Base-by-base conservation (phyloP, 1,140 invertebrate genomes). In the Cherax destructor region DNA sequence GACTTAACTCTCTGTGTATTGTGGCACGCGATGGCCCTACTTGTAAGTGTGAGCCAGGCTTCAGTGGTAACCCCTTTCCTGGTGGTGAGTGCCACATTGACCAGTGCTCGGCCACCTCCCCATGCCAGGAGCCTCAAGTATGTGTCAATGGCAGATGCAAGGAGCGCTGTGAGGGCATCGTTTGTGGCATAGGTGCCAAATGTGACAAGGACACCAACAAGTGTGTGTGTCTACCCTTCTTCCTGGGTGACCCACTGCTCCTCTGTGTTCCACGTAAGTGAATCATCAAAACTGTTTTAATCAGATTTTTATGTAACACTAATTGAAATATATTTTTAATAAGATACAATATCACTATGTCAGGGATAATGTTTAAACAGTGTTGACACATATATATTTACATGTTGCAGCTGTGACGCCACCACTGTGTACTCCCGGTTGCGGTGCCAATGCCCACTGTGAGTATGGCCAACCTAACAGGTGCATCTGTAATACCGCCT, bases 201-300 rank as follows among this genome's bases (percentile, higher is more conserved):
- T 99, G 98, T 94, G 97, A 98, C 94, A 95, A 96, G 91, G 95
- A 95, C 78, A 97, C 96, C 18, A 97, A 97, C 91, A 97, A 97
- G 94, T 99, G 98, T 94, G 95, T 97, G 49, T 99, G 98, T 94
- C 96, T 98, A 94, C 96, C 97, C 2, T 97, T 97, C 93, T 98
- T 98, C 94, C 96, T 98, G 90, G 98, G 98, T 93, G 98, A 98
- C 94, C 97, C 98, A 1, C 97, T 98, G 93, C 95, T 98, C 11
- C 95, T 98, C 47, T 98, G 98, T 94, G 98, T 98, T 96, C 98
- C 98, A 94, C 97, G 97, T 97, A 96, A 97, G 97, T 97, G 85
- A 50, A 50, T 18, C 50, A 21, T 3, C 52, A 56, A 56, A 10
- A 56, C 4, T 56, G 13, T 56, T 56, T 56, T 5, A 13, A 10